These are phyloP conservation scores for Neopipo cinnamomea DNA, from an alignment of 2,113 vertebrate species.

Conservation along the genomic window DNA sequence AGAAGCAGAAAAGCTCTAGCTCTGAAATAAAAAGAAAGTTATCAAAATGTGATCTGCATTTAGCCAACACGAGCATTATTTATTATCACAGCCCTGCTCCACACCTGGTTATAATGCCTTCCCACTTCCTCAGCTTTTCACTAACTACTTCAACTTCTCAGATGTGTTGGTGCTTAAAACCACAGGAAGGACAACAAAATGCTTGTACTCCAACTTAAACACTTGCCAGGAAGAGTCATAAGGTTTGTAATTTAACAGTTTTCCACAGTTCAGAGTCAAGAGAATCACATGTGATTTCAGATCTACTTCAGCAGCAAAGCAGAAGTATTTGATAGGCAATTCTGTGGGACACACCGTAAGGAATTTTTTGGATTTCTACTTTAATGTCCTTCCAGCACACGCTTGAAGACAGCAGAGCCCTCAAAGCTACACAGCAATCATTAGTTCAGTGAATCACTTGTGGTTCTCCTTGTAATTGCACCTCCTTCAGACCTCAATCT, in stretches of 20 bases:
- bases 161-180: neutral
- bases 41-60: neutral
- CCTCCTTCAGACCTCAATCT: neutral
- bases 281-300: neutral
- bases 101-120: neutral
- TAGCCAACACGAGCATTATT: neutral
- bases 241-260: neutral
- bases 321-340: neutral
- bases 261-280: neutral
- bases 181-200: neutral
- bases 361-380: neutral
- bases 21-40: neutral
- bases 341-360: neutral
- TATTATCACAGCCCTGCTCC: neutral
- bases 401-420: neutral
- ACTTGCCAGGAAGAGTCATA: neutral
- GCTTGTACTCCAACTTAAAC: neutral
- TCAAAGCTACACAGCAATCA: neutral
- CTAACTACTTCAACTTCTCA: neutral
- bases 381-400: neutral
- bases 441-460: neutral
- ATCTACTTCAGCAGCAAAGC: neutral
- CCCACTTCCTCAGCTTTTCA: neutral
- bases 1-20: neutral
- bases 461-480: neutral